Conservation (phyloP, 1,140 invertebrate genomes). For the Bombus waltoni region DNA sequence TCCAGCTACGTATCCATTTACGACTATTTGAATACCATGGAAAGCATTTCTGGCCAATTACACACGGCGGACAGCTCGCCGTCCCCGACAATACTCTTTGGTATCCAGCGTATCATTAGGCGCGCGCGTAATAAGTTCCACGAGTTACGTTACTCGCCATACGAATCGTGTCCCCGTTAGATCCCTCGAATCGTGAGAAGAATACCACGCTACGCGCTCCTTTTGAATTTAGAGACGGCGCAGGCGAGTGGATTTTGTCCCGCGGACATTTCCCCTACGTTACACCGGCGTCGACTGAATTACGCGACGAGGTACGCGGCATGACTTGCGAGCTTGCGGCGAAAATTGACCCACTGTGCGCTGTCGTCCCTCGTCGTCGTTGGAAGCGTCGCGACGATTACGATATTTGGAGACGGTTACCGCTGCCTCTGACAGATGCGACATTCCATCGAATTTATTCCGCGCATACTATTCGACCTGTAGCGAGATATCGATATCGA, state of each 20-base stretch:
- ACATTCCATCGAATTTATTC: no score
- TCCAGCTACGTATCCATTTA: conserved; percentile 23
- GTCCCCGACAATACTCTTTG: conserved; percentile 13
- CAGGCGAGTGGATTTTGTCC: not conserved
- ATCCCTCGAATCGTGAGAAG: conserved; percentile 20
- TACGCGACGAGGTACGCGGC: not conserved
- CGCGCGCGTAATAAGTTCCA: conserved; percentile 19
- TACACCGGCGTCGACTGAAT: not conserved
- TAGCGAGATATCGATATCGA: no score
- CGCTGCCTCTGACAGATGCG: no score
- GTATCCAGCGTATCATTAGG: conserved; percentile 31
- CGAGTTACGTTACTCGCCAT: conserved; percentile 23
- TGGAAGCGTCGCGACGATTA: no score
- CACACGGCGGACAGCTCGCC: conserved; percentile 1
- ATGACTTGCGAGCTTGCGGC: not conserved
- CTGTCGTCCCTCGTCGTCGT: not conserved
- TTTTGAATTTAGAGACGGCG: not conserved
- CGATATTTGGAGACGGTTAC: no score
- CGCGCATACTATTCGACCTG: no score
- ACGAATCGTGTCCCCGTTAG: conserved; percentile 23
- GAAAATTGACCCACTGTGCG: not conserved
- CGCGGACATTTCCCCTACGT: not conserved
- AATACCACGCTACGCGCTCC: not conserved
- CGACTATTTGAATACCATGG: conserved; percentile 31
- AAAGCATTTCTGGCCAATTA: conserved; percentile 18